Percentiles rank a stretch among this genome's conserved stretches.
These are phyloP conservation scores for Mormyrus proboscirostris DNA, from an alignment of 2,797 vertebrate species.

Conservation along the genomic window DNA sequence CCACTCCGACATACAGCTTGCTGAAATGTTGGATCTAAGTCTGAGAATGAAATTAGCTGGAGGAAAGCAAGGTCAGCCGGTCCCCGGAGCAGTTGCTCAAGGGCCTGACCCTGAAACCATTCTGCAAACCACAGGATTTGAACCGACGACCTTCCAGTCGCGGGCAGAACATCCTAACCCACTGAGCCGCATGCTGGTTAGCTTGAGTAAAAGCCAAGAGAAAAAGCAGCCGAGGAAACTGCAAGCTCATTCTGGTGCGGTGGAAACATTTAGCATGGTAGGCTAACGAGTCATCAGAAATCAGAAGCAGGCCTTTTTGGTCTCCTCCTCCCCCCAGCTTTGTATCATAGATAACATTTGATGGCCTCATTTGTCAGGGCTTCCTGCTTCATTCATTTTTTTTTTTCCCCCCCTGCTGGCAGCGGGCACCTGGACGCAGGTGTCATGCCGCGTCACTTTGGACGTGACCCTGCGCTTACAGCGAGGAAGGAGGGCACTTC, in stretches of 20 bases:
- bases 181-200: neutral
- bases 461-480: slow-evolving; percentile 37
- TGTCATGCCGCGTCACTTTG: slow-evolving; percentile 25
- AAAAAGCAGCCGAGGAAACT: neutral
- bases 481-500: slow-evolving; percentile 57
- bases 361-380: neutral
- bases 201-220: neutral
- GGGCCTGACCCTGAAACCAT: neutral
- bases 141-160: neutral
- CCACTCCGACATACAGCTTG: neutral
- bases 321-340: neutral
- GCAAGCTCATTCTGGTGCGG: neutral
- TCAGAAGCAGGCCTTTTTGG: neutral
- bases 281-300: neutral
- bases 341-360: neutral
- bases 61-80: neutral
- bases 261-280: neutral
- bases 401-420: neutral
- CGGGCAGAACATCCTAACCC: neutral
- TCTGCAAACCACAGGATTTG: neutral
- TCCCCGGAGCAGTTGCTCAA: neutral
- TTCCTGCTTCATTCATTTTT: neutral
- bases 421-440: neutral
- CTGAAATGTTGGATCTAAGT: neutral
- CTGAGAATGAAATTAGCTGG: neutral